Percentiles rank a stretch among this genome's conserved stretches.
Conservation (phyloP, 2,888 invertebrate species). For the Punctoribates punctum region DNA sequence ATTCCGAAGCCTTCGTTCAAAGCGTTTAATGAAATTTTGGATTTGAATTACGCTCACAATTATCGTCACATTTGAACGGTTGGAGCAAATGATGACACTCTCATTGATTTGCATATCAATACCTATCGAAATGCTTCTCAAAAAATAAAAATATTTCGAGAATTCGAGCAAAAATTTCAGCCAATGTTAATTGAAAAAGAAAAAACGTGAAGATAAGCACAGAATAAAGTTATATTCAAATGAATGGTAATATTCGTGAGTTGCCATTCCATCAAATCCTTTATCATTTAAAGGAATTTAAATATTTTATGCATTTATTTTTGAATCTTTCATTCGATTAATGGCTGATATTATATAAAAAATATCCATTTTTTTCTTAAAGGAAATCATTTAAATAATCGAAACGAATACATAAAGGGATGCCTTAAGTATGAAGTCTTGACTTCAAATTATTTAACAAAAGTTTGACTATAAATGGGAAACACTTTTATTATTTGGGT, state of each 20-base stretch:
- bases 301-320: slow-evolving; percentile 25
- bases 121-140: background rate
- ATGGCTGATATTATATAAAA: background rate
- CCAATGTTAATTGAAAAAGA: background rate
- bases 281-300: slow-evolving; percentile 5
- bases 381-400: slow-evolving; percentile 1
- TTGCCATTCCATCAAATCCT: background rate
- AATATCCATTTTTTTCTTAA: background rate
- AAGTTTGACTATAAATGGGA: no score
- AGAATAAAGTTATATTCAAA: background rate
- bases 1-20: background rate
- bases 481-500: no score
- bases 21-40: background rate
- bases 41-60: background rate
- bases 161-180: background rate
- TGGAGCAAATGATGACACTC: background rate
- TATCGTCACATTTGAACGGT: background rate
- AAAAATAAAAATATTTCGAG: background rate
- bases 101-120: slow-evolving; percentile 15
- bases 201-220: background rate
- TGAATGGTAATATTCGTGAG: background rate
- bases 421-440: background rate
- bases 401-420: background rate
- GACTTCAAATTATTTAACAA: no score
- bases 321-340: slow-evolving; percentile 9